A percentile compares a stretch with the other conserved stretches of the same genome.
These are phyloP conservation scores for Stigmatopora argus DNA, from an alignment of 2,113 vertebrate species.

Conservation along the genomic window DNA sequence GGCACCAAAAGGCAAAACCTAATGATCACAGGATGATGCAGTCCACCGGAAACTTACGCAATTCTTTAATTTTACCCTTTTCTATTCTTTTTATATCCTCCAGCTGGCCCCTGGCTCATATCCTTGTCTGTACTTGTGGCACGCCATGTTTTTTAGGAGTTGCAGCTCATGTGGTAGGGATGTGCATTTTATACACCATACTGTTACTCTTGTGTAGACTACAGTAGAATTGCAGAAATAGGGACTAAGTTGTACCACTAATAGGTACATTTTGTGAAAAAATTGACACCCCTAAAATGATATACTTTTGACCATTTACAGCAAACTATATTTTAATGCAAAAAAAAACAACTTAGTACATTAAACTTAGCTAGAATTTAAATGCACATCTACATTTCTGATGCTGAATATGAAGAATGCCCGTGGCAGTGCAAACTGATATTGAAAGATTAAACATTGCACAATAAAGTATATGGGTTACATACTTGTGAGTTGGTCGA, in stretches of 20 bases:
- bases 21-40: slow-evolving; percentile 89
- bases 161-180: slow-evolving; percentile 2
- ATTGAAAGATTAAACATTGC: neutral
- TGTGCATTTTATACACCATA: slow-evolving; percentile 33
- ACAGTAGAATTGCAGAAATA: slow-evolving; percentile 12
- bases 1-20: slow-evolving; percentile 96
- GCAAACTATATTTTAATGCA: neutral
- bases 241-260: neutral
- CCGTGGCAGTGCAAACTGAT: neutral
- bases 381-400: neutral
- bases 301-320: neutral
- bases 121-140: slow-evolving; percentile 67
- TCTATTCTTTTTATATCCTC: slow-evolving; percentile 11
- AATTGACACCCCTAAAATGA: neutral
- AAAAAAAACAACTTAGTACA: neutral
- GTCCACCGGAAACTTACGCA: slow-evolving; percentile 82
- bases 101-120: slow-evolving; percentile 25
- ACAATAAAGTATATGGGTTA: neutral
- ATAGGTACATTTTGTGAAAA: neutral
- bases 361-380: neutral
- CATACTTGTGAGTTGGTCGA: neutral
- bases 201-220: slow-evolving; percentile 73
- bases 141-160: slow-evolving; percentile 65
- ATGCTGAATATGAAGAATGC: neutral
- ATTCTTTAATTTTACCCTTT: slow-evolving; percentile 57